Evolutionary conservation across 92 coral and sea anemone genomes (phyloP), one percentile per base, ranked within the genome.

Genomic region (Diadumene lineata): DNA sequence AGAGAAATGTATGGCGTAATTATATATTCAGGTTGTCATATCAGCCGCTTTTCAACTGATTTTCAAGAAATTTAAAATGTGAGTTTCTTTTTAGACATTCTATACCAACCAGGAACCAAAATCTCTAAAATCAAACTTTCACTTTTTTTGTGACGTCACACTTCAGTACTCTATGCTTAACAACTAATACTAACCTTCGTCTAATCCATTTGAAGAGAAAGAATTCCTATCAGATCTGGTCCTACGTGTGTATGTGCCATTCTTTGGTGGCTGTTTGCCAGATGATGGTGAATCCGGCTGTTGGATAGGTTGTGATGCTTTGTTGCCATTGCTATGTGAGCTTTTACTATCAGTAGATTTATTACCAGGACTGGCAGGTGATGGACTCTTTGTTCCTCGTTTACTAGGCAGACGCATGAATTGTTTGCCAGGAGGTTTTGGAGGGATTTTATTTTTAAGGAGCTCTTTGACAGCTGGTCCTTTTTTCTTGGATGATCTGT

Each of bases 151-250:
- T n/a, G n/a, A n/a, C n/a, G n/a, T n/a, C n/a, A n/a, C n/a, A n/a
- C n/a, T n/a, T n/a, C n/a, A n/a, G n/a, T n/a, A n/a, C n/a, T n/a
- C n/a, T 38, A 38, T 38, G 48, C 6, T 38, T 38, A 38, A 38
- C 13, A 38, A 38, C 48, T 13, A 53, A 3, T 28, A 61, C 27
- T 61, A 29, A 11, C 22, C 31, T 11, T 92, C 92, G 68, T 84
- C 87, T 30, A 78, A 29, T 43, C 92, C 90, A 72, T 88, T 91
- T 28, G 88, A 91, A 50, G 90, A 68, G 60, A 82, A 50, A 27
- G 97, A 91, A 73, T 81, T 87, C 83, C 97, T 87, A 61, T 91
- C 97, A 34, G 97, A 84, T 50, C 97, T 70, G 28, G 92, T 81
- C 44, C 96, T 84, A 11, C 92, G 78, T 29, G 85, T 64, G 1